These are phyloP conservation scores for Indicator maculatus DNA, from an alignment of 2,113 vertebrate species.

Conservation along the genomic window DNA sequence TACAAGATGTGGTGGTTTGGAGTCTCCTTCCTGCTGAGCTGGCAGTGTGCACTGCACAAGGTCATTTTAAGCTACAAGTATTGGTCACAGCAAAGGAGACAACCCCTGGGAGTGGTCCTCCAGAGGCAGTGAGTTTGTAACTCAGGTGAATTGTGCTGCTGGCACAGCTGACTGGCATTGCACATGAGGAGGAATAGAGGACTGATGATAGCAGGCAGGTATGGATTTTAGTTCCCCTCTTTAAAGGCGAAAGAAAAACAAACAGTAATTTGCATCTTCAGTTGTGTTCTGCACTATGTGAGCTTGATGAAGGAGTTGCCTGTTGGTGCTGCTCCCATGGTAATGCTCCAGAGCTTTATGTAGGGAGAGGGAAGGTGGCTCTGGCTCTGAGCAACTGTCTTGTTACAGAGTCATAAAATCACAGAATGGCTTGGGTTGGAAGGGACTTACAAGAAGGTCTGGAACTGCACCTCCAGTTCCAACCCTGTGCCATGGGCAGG, in stretches of 20 bases:
- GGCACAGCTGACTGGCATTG: neutral
- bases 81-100: neutral
- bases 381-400: neutral
- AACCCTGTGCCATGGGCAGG: too few species aligned
- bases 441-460: too few species aligned
- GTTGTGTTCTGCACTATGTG: neutral
- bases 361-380: neutral
- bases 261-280: neutral
- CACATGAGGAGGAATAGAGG: neutral
- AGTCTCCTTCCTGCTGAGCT: neutral
- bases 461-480: too few species aligned
- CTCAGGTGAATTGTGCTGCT: neutral
- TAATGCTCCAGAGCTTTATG: neutral
- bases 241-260: neutral
- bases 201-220: neutral
- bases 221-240: neutral
- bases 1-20: neutral
- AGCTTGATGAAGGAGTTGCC: neutral
- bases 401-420: neutral
- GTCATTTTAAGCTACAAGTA: neutral
- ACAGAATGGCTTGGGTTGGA: too few species aligned
- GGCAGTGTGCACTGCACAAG: accelerated
- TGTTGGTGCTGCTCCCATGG: neutral
- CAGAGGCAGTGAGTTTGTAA: neutral
- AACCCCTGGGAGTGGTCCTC: neutral